phyloP scores from a whole-genome alignment of 2,113 vertebrate species.

The Ictidomys tridecemlineatus region DNA sequence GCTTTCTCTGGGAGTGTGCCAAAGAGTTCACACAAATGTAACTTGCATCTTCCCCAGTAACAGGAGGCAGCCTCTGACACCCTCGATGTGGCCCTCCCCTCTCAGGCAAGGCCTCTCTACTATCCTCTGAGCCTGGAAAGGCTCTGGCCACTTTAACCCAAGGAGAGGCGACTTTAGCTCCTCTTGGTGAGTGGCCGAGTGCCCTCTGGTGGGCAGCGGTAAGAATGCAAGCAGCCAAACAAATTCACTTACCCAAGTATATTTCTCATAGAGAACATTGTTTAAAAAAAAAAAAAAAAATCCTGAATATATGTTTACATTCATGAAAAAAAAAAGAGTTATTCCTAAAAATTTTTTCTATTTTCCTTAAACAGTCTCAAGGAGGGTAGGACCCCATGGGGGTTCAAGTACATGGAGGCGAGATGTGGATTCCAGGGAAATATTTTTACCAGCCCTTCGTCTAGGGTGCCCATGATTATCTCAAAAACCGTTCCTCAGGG shows the following conservation, averaged over 20 bases:
- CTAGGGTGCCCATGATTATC: fast-evolving
- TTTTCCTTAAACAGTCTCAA: background rate
- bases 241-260: background rate
- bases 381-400: too few species aligned
- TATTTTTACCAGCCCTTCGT: background rate
- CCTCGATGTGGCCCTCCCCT: too few species aligned
- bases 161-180: fast-evolving
- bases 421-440: background rate
- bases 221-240: slow-evolving; percentile 54
- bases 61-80: background rate
- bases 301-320: background rate
- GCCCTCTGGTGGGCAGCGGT: slow-evolving; percentile 69
- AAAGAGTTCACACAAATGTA: too few species aligned
- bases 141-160: fast-evolving
- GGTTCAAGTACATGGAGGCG: background rate
- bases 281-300: background rate
- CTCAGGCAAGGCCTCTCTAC: background rate
- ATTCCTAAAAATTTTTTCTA: background rate
- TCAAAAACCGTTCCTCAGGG: background rate
- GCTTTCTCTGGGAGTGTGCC: background rate
- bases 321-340: background rate
- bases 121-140: background rate
- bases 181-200: background rate
- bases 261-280: background rate
- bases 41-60: background rate